Evolutionary conservation across 2,888 invertebrate species (phyloP).

Genomic region (Leucania comma): DNA sequence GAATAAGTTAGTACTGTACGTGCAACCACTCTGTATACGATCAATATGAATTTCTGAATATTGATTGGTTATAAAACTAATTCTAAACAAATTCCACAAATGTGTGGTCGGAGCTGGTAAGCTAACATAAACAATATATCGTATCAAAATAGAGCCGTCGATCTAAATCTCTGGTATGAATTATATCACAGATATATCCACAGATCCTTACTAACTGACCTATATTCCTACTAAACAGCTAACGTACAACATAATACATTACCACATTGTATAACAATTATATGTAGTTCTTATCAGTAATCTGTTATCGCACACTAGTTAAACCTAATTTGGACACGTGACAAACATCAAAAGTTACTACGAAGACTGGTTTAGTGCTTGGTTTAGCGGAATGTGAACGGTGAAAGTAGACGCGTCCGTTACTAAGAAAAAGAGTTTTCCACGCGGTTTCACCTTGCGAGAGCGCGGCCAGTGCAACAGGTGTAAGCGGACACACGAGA

Average conservation of each 20-base stretch:
- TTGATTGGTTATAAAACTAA: constrained; percentile 35
- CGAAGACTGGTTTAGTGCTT: constrained; percentile 78
- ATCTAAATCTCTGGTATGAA: constrained; percentile 34
- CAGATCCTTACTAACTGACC: constrained; percentile 59
- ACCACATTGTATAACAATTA: constrained; percentile 64
- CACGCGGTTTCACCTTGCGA: constrained; percentile 88
- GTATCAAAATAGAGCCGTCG: constrained; percentile 34
- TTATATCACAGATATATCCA: constrained; percentile 32
- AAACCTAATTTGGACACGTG: constrained; percentile 75
- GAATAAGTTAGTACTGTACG: constrained; percentile 1
- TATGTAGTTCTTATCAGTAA: constrained; percentile 69
- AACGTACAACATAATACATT: constrained; percentile 62
- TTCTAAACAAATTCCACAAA: constrained; percentile 34
- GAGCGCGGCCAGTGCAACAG: constrained; percentile 81
- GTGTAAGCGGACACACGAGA: constrained; percentile 71
- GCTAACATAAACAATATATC: constrained; percentile 34
- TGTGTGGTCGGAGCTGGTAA: constrained; percentile 30
- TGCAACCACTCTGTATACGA: background rate
- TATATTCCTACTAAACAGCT: constrained; percentile 64
- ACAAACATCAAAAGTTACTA: constrained; percentile 73
- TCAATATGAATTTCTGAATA: constrained; percentile 19
- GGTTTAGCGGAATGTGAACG: constrained; percentile 82
- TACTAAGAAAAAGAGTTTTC: constrained; percentile 89
- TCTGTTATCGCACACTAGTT: constrained; percentile 71
- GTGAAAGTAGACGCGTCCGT: constrained; percentile 89